Base-by-base conservation (phyloP, 1,140 invertebrate species). In the Ephestia elutella region DNA sequence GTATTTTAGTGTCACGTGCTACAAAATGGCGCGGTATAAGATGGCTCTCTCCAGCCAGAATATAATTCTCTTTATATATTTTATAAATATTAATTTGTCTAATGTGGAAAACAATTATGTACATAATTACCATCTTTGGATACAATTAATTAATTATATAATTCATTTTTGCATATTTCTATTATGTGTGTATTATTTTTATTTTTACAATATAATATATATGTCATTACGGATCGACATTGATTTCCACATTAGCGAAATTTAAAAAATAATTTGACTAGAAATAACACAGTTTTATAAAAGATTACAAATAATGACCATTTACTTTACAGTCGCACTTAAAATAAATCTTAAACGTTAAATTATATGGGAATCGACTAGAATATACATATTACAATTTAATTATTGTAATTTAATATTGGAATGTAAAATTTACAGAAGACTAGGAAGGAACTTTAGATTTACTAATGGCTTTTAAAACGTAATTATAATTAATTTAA, bases 201-300 rank as follows among this genome's bases (percentile, higher is more conserved):
- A 44, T 44, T 15, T 44, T 44, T 15, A 44, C 15, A 5, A 3
- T 15, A 15, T 44, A 10, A 44, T 13, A n/a, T n/a, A n/a, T 38
- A 38, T 44, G 38, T n/a, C 2, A 44, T 44, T 44, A 15, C 2
- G 38, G n/a, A 3, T 13, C 9, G 32, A 25, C 32, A 15, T 44
- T 44, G 67, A 70, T 67, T 71, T 77, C 78, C 81, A 82, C 75
- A 74, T 75, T 72, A 73, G 77, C 71, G 73, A 82, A 84, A 81
- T 70, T 68, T 66, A 72, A 75, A 71, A 87, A 85, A 82, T 79
- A 81, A 82, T 84, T 87, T 81, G 84, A 87, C 84, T 87, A 87
- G 84, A 86, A 81, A 79, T 71, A 85, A 87, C 76, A 82, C 70
- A 79, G 70, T 75, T 74, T 73, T 67, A 79, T 73, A 78, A 63